Evolutionary conservation across 2,113 vertebrate species (phyloP).

Genomic region (Edolisoma coerulescens): DNA sequence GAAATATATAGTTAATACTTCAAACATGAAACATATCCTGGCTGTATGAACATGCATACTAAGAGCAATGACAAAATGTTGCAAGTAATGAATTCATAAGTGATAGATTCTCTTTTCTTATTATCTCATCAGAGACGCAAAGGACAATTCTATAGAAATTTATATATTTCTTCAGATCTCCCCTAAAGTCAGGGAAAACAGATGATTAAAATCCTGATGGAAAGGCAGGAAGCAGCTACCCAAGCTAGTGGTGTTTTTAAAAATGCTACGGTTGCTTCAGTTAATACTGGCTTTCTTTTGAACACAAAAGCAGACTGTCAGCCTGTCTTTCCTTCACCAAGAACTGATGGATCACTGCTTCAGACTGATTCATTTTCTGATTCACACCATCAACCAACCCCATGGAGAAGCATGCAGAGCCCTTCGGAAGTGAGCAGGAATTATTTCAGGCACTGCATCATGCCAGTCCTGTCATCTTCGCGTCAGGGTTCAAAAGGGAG

Average conservation of each 20-base stretch:
- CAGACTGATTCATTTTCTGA: not conserved
- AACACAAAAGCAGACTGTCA: not conserved
- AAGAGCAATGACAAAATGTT: not conserved
- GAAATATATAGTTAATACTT: not conserved
- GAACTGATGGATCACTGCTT: not conserved
- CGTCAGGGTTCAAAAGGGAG: accelerated
- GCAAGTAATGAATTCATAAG: not conserved
- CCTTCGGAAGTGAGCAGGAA: not conserved
- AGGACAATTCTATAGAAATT: not conserved
- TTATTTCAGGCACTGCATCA: not conserved
- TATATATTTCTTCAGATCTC: not conserved
- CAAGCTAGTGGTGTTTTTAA: not conserved
- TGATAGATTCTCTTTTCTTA: not conserved
- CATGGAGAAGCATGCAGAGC: accelerated
- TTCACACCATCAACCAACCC: not conserved
- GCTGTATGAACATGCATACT: not conserved
- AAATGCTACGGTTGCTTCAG: not conserved
- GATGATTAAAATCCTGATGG: not conserved
- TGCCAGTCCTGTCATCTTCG: accelerated
- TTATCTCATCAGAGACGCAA: not conserved
- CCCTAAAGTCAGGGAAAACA: not conserved
- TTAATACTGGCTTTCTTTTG: not conserved
- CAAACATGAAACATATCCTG: not conserved
- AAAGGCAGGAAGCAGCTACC: not conserved
- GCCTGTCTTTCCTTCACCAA: not conserved